Conservation (phyloP, 2,113 vertebrate genomes). For the Phalacrocorax aristotelis region DNA sequence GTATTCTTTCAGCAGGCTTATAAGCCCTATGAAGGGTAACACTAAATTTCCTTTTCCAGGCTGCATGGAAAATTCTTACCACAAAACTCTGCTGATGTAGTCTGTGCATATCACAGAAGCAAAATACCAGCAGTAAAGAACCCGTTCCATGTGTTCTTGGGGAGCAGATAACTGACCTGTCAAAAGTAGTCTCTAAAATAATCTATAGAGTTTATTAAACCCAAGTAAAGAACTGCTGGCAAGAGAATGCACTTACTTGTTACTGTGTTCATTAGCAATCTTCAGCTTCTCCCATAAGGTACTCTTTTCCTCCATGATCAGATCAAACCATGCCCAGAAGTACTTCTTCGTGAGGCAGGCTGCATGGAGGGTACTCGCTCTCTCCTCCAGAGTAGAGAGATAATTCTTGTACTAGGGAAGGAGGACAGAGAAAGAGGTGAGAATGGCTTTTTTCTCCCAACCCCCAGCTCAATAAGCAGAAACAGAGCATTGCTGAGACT, state of each 20-base stretch:
- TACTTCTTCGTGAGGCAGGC: constrained; percentile 73
- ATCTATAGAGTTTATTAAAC: background rate
- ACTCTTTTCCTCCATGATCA: constrained; percentile 67
- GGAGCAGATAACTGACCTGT: background rate
- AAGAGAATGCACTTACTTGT: constrained; percentile 75
- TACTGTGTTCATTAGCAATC: constrained; percentile 74
- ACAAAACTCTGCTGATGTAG: background rate
- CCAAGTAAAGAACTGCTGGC: background rate
- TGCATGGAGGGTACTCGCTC: constrained; percentile 48
- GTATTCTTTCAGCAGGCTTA: background rate
- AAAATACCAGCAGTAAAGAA: background rate
- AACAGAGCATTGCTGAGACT: background rate
- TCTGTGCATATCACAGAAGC: background rate
- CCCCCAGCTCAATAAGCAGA: background rate
- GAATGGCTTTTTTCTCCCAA: background rate
- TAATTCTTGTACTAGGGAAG: constrained; percentile 69
- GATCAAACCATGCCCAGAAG: constrained; percentile 77
- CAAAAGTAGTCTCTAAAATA: background rate
- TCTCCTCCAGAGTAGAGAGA: constrained; percentile 67
- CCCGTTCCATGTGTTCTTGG: background rate
- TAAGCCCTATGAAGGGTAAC: constrained; percentile 13
- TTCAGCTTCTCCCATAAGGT: constrained; percentile 67
- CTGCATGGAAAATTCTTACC: background rate
- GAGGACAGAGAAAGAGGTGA: background rate
- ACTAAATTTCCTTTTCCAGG: background rate